Percentiles rank a stretch among this genome's conserved stretches.
Conservation (phyloP, 2,888 invertebrate genomes). For the Heteromurus nitidus region DNA sequence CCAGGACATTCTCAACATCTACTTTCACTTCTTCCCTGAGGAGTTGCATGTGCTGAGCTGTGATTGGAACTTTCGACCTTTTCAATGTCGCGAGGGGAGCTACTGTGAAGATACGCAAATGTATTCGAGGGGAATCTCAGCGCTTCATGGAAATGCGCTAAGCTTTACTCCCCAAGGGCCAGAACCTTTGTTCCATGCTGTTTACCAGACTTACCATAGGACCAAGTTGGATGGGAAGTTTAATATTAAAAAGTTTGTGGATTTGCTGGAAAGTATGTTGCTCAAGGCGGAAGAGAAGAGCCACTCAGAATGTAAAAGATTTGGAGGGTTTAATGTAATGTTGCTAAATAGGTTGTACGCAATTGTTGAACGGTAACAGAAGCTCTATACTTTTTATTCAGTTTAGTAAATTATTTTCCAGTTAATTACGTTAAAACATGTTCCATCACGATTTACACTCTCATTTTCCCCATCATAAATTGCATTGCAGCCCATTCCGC, state of each 20-base stretch:
- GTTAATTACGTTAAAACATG: no score
- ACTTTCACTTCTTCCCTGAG: constrained; percentile 76
- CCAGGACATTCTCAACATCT: constrained; percentile 76
- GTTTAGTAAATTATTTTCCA: neutral
- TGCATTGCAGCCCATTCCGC: constrained; percentile 46
- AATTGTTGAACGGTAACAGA: neutral
- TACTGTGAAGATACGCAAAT: constrained; percentile 75
- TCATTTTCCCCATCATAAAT: constrained; percentile 48
- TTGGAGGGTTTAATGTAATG: constrained; percentile 51
- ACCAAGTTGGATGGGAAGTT: constrained; percentile 43
- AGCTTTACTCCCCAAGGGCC: constrained; percentile 70
- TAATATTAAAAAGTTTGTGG: constrained; percentile 31
- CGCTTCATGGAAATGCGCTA: constrained; percentile 76
- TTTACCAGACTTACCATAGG: constrained; percentile 64
- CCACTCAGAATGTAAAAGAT: constrained; percentile 56
- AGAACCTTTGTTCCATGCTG: constrained; percentile 66
- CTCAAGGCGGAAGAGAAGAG: constrained; percentile 39
- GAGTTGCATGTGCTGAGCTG: constrained; percentile 75
- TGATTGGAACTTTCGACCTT: constrained; percentile 77
- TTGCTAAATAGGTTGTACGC: constrained; percentile 26
- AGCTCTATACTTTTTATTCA: constrained; percentile 1
- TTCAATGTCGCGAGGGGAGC: constrained; percentile 75
- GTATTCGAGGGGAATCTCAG: constrained; percentile 74
- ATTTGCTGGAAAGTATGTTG: constrained; percentile 34
- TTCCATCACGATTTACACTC: no score